These are phyloP conservation scores for Drosophila paramelanica DNA, from an alignment of 2,888 invertebrate species.

Conservation along the genomic window DNA sequence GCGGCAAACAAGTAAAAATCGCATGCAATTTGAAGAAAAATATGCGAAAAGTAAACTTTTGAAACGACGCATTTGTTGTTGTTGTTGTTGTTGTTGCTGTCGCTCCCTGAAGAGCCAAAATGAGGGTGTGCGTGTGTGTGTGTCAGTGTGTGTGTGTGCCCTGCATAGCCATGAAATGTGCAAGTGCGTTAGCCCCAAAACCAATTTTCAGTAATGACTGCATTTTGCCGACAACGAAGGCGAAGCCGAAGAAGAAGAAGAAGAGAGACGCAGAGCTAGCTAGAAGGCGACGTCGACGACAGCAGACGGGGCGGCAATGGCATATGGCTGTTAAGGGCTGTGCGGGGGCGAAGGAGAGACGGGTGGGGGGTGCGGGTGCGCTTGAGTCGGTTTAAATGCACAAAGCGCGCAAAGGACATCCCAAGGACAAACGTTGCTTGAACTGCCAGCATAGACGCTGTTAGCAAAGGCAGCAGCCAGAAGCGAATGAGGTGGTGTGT, in stretches of 20 bases:
- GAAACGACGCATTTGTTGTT: conserved; percentile 76
- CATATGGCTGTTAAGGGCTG: conserved; percentile 9
- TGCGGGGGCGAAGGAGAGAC: no score
- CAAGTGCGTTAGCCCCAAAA: conserved; percentile 81
- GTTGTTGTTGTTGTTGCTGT: conserved; percentile 18
- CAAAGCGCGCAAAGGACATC: conserved; percentile 80
- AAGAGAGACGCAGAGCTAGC: conserved; percentile 5
- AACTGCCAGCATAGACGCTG: conserved; percentile 48
- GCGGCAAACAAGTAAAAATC: conserved; percentile 77
- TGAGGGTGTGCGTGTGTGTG: conserved; percentile 21
- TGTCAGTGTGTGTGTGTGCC: conserved; percentile 39
- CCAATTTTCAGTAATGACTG: conserved; percentile 84
- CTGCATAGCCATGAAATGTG: conserved; percentile 78
- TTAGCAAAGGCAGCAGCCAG: conserved; percentile 8
- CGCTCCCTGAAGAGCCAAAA: conserved; percentile 25
- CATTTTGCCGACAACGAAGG: conserved; percentile 69
- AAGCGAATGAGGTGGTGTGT: neutral
- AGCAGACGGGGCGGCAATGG: neutral
- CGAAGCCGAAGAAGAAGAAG: conserved; percentile 9
- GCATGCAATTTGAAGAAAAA: conserved; percentile 79
- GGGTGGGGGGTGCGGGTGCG: neutral
- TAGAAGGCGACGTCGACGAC: conserved; percentile 6
- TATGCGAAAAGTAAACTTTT: conserved; percentile 80
- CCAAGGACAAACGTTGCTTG: conserved; percentile 82
- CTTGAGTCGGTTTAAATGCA: conserved; percentile 73